Evolutionary conservation across 2,888 invertebrate genomes (phyloP).

Genomic region (Ophion ventricosus): DNA sequence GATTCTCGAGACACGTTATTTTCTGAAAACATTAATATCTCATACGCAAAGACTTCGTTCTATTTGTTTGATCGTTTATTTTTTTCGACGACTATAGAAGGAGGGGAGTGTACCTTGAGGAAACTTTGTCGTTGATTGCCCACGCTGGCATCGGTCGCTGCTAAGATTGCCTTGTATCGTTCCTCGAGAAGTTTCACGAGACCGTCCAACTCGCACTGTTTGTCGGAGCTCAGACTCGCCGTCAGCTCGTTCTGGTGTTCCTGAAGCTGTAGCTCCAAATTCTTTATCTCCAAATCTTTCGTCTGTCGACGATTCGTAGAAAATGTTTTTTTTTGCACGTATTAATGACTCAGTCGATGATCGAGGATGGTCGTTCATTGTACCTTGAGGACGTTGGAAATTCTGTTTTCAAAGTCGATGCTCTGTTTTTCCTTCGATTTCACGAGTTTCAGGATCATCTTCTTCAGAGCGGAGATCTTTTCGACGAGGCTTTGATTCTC

Average conservation of each 20-base stretch:
- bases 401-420: conserved; percentile 75
- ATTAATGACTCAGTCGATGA: background rate
- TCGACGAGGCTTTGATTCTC: conserved; percentile 71
- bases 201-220: conserved; percentile 73
- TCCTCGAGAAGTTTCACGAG: conserved; percentile 72
- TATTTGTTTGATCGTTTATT: background rate
- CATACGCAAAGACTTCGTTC: background rate
- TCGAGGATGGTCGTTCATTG: background rate
- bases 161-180: conserved; percentile 73
- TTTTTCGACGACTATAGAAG: background rate
- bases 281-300: conserved; percentile 75
- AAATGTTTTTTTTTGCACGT: background rate
- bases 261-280: conserved; percentile 73
- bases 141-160: conserved; percentile 69
- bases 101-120: conserved; percentile 67
- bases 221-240: conserved; percentile 72
- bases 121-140: conserved; percentile 73
- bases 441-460: conserved; percentile 72
- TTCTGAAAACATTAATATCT: conserved; percentile 66
- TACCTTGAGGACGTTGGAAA: conserved; percentile 75
- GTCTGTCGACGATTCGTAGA: conserved; percentile 67
- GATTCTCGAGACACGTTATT: conserved; percentile 70
- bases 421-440: conserved; percentile 74
- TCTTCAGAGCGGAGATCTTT: conserved; percentile 73
- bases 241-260: conserved; percentile 74